These are phyloP conservation scores for Pica pica DNA, from an alignment of 2,113 vertebrate species.

Conservation along the genomic window DNA sequence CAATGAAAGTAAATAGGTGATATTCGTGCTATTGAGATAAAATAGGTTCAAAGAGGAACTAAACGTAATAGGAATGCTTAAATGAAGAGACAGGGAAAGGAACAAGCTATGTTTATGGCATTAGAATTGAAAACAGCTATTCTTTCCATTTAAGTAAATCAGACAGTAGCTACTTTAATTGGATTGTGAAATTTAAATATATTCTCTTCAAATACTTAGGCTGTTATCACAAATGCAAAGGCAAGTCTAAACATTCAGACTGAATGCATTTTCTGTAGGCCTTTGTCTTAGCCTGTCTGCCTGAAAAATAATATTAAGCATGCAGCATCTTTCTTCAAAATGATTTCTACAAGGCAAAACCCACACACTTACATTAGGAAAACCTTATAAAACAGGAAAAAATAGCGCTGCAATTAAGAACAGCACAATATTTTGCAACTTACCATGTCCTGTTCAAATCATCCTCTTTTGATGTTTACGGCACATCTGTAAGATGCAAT, in stretches of 20 bases:
- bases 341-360: slow-evolving; percentile 71
- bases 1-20: slow-evolving; percentile 31
- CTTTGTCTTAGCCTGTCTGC: slow-evolving; percentile 75
- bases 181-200: slow-evolving; percentile 36
- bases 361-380: slow-evolving; percentile 48
- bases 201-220: background rate
- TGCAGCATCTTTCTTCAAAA: slow-evolving; percentile 64
- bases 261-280: slow-evolving; percentile 57
- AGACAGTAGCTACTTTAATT: slow-evolving; percentile 22
- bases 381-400: slow-evolving; percentile 40
- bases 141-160: slow-evolving; percentile 33
- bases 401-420: slow-evolving; percentile 16
- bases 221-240: slow-evolving; percentile 7
- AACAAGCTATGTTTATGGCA: background rate
- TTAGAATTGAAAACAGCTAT: background rate
- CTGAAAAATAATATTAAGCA: slow-evolving; percentile 73
- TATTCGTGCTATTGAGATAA: slow-evolving; percentile 37
- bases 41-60: slow-evolving; percentile 15
- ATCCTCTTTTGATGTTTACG: slow-evolving; percentile 81
- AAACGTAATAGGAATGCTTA: background rate
- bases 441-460: slow-evolving; percentile 85
- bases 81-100: background rate
- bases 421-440: slow-evolving; percentile 70
- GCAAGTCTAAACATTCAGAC: slow-evolving; percentile 34
- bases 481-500: slow-evolving; percentile 83